Conservation (phyloP, 2,797 vertebrate genomes). For the Sebastes iracundus region DNA sequence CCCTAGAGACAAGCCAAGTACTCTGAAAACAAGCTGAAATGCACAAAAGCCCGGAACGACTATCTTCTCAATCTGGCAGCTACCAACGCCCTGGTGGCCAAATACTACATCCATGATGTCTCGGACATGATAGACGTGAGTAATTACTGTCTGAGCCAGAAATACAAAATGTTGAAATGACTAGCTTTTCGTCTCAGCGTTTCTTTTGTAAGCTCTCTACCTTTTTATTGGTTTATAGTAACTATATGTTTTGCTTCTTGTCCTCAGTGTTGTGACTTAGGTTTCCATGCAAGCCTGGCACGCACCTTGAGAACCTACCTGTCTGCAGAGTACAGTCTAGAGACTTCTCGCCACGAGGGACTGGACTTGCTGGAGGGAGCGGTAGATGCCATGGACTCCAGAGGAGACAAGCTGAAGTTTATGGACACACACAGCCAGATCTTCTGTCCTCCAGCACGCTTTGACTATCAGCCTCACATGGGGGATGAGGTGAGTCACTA, state of each 20-base stretch:
- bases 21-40: conserved; percentile 99
- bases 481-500: conserved; percentile 90
- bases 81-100: conserved; percentile 94
- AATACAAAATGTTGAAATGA: not conserved
- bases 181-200: not conserved
- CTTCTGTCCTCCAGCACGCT: conserved; percentile 96
- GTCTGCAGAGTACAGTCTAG: conserved; percentile 97
- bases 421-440: conserved; percentile 98
- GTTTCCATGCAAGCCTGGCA: conserved; percentile 94
- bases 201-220: not conserved
- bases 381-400: conserved; percentile 92
- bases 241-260: not conserved
- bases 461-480: conserved; percentile 99
- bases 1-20: conserved; percentile 97
- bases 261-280: conserved; percentile 92
- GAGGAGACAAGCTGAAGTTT: conserved; percentile 95
- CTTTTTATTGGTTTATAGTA: not conserved
- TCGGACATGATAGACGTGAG: conserved; percentile 98
- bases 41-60: conserved; percentile 97
- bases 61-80: conserved; percentile 96
- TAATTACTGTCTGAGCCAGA: conserved; percentile 2
- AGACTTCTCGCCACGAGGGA: conserved; percentile 96
- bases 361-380: conserved; percentile 94
- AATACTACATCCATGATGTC: conserved; percentile 98
- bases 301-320: conserved; percentile 96